Base-by-base conservation (phyloP, 2,113 vertebrate genomes). In the Corvus hawaiiensis region DNA sequence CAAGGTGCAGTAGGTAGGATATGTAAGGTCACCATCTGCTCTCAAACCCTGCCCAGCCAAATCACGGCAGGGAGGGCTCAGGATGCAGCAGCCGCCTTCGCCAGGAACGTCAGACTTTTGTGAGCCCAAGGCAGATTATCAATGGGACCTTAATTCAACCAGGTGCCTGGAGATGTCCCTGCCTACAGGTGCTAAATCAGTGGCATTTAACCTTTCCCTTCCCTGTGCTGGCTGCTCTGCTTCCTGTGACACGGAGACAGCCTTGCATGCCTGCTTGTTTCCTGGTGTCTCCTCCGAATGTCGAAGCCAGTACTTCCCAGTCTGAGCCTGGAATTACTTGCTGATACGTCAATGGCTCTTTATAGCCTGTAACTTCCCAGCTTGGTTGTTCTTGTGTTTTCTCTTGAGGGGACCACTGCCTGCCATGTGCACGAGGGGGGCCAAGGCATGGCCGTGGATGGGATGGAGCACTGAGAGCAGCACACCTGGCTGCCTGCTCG, bases 1-100 rank as follows among this genome's bases (percentile, higher is more conserved):
- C 28, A 7, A 49, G 82, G 93, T 87, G 69, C 64, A 41, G 49
- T 4, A 62, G 85, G 90, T 72, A 37, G 89, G 83, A 87, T 75
- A 8, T 55, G 78, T 94, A 11, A 96, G 93, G 94, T 94, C 93
- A 93, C 96, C 96, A 97, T 97, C 96, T 97, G 95, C 89, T 96
- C 83, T 54, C 75, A 16, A 63, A 6, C 64, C 63, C 72, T 92
- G 49, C 71, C 19, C 0, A 6, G 95, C 95, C 96, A 96, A 91
- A n/a, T 76, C 88, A 7, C 86, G 3, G 91, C 79, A 67, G 94
- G 95, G 69, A 87, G 74, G 55, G 73, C 84, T 90, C 72, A 49
- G 89, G 74, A 32, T 1, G 12, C 54, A 23, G 17, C 1, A 5
- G 41, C 73, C 3, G 10, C 87, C 93, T 69, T 67, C 1, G 3